Percentiles rank a stretch among this genome's conserved stretches.
These are phyloP conservation scores for Ambastaia sidthimunki DNA, from an alignment of 2,797 vertebrate genomes.

Conservation along the genomic window DNA sequence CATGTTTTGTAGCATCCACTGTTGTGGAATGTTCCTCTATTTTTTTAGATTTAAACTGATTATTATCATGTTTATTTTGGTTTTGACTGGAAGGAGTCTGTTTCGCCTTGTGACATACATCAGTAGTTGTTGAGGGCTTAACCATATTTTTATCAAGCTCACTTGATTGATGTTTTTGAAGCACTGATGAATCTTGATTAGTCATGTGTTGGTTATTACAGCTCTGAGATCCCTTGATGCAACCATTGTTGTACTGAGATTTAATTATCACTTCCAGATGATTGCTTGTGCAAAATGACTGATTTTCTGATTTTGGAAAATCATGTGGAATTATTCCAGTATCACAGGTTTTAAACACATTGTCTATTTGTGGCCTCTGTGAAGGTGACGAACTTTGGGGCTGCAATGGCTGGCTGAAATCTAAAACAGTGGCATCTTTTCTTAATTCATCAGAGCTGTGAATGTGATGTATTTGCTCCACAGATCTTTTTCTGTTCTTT, in stretches of 20 bases:
- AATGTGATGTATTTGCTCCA: slow-evolving; percentile 10
- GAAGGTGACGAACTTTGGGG: slow-evolving; percentile 8
- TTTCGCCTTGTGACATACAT: slow-evolving; percentile 38
- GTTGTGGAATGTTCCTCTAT: slow-evolving; percentile 39
- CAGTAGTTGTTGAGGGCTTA: not conserved
- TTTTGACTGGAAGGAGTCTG: slow-evolving; percentile 9
- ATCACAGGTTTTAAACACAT: not conserved
- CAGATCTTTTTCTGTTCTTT: slow-evolving; percentile 16
- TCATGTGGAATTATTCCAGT: not conserved
- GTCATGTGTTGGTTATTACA: slow-evolving; percentile 5
- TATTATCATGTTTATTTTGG: slow-evolving; percentile 37
- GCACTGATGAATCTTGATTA: slow-evolving; percentile 48
- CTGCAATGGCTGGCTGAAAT: not conserved
- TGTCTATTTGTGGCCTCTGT: slow-evolving; percentile 23
- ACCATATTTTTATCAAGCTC: slow-evolving; percentile 13
- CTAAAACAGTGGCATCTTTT: slow-evolving; percentile 25
- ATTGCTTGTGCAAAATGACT: not conserved
- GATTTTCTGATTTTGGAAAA: slow-evolving; percentile 11
- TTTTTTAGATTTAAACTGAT: slow-evolving; percentile 22
- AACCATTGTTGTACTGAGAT: not conserved
- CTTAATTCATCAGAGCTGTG: slow-evolving; percentile 18
- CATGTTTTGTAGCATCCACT: slow-evolving; percentile 11
- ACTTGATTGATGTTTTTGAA: slow-evolving; percentile 14
- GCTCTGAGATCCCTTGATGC: slow-evolving; percentile 1
- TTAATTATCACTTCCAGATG: not conserved